These are phyloP conservation scores for Aphis gossypii DNA, from an alignment of 1,140 invertebrate genomes.

Conservation along the genomic window DNA sequence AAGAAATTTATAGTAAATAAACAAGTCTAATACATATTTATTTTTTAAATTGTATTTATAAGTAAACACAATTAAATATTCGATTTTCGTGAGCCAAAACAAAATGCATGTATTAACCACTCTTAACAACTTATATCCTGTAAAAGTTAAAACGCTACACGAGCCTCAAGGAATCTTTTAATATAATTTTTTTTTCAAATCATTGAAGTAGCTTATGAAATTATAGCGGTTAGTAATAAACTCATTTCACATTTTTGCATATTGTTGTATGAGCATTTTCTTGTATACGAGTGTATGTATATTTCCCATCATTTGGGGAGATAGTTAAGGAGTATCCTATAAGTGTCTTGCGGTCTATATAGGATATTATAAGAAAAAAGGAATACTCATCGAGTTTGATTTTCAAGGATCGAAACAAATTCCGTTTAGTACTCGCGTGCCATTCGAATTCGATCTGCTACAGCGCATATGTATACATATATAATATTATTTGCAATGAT, in stretches of 20 bases:
- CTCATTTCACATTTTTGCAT: too few species aligned
- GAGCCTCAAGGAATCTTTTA: not conserved
- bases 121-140: not conserved
- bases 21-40: not conserved
- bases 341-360: fast-evolving
- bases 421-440: not conserved
- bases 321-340: not conserved
- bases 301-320: not conserved
- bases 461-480: not conserved
- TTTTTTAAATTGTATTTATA: too few species aligned
- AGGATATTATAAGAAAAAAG: not conserved
- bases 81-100: too few species aligned
- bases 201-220: not conserved
- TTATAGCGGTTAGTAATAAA: not conserved
- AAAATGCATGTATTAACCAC: too few species aligned
- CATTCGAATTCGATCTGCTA: not conserved
- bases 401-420: not conserved
- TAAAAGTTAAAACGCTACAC: not conserved
- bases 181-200: not conserved
- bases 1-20: not conserved
- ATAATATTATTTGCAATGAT: not conserved
- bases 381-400: not conserved
- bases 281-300: not conserved
- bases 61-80: too few species aligned
- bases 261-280: too few species aligned